Percentiles rank a stretch among this genome's conserved stretches.
phyloP scores from a whole-genome alignment of 2,888 invertebrate species.

The Beris morrisii region DNA sequence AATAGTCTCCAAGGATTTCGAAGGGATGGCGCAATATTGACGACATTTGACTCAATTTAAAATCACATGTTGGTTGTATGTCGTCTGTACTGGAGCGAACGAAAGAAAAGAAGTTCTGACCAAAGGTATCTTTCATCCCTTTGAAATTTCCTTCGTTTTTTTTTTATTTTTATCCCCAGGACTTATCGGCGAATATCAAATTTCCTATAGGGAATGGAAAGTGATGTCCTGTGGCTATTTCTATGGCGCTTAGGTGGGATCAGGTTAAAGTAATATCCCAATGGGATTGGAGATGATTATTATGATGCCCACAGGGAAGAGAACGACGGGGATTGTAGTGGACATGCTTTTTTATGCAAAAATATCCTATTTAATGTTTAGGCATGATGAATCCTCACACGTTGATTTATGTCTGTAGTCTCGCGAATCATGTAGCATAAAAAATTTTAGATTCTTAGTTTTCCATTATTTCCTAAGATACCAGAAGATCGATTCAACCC shows the following conservation, averaged over 20 bases:
- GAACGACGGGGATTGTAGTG: slow-evolving; percentile 6
- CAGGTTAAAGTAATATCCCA: slow-evolving; percentile 32
- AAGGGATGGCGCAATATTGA: slow-evolving; percentile 39
- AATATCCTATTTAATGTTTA: slow-evolving; percentile 11
- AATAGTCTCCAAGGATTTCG: slow-evolving; percentile 34
- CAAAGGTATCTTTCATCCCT: slow-evolving; percentile 36
- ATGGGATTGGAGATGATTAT: slow-evolving; percentile 21
- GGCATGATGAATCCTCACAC: slow-evolving; percentile 13
- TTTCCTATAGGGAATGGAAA: slow-evolving; percentile 35
- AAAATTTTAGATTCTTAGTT: not conserved
- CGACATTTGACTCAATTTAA: slow-evolving; percentile 40
- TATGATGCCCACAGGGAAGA: slow-evolving; percentile 20
- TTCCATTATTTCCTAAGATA: too few relatives aligned
- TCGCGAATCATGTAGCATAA: slow-evolving; percentile 4
- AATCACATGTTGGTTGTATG: slow-evolving; percentile 37
- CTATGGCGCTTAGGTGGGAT: slow-evolving; percentile 36
- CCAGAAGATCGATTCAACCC: too few relatives aligned
- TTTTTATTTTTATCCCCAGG: slow-evolving; percentile 29
- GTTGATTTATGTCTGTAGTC: slow-evolving; percentile 17
- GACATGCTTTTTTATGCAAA: slow-evolving; percentile 13
- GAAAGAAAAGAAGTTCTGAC: slow-evolving; percentile 26
- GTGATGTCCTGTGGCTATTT: slow-evolving; percentile 35
- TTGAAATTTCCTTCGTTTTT: slow-evolving; percentile 34
- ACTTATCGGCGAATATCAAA: slow-evolving; percentile 39
- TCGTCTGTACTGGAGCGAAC: slow-evolving; percentile 3